Evolutionary conservation across 2,888 invertebrate species (phyloP).

Genomic region (Drosophila quasianomalipes): DNA sequence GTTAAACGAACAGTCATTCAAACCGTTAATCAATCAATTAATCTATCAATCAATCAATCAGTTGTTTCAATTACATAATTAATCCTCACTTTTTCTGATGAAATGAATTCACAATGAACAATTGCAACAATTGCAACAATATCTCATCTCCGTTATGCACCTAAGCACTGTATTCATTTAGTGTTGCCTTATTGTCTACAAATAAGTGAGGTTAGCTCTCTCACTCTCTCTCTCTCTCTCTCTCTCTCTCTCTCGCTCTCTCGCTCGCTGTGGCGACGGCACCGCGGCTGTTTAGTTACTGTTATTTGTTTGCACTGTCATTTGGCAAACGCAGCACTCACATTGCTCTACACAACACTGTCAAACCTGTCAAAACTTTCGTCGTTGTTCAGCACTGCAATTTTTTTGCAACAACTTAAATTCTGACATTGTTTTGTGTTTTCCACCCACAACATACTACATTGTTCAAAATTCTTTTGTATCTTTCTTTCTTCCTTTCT

Average conservation of each 20-base stretch:
- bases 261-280: not conserved
- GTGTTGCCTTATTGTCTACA: conserved; percentile 2
- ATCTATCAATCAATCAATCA: conserved; percentile 6
- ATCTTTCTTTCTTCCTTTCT: conserved; percentile 53
- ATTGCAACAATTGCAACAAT: conserved; percentile 5
- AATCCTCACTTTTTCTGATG: not conserved
- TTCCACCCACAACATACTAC: conserved; percentile 36
- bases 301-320: conserved; percentile 31
- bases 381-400: conserved; percentile 40
- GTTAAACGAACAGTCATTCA: conserved; percentile 28
- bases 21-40: conserved; percentile 9
- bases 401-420: conserved; percentile 18
- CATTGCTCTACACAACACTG: conserved; percentile 47
- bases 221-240: not conserved
- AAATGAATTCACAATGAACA: not conserved
- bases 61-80: conserved; percentile 3
- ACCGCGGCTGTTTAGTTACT: conserved; percentile 40
- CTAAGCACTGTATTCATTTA: conserved; percentile 5
- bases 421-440: conserved; percentile 62
- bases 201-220: conserved; percentile 9
- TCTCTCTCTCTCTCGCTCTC: not conserved
- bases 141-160: not conserved
- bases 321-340: conserved; percentile 49
- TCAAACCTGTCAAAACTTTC: conserved; percentile 20
- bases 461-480: conserved; percentile 4